phyloP scores from a whole-genome alignment of 2,888 invertebrate species.

The Archips xylosteana region DNA sequence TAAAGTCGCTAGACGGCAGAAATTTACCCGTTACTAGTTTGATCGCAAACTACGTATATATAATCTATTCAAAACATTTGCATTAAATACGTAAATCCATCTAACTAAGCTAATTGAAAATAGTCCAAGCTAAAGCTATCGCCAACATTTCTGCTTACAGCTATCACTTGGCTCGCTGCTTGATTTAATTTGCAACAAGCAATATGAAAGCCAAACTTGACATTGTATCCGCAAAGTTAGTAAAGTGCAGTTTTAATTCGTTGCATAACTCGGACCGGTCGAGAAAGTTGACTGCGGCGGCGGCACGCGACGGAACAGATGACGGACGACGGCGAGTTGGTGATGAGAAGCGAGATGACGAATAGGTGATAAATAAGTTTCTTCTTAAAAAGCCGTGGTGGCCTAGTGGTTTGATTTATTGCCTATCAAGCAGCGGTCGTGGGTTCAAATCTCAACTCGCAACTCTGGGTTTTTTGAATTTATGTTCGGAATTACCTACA shows the following conservation, averaged over 20 bases:
- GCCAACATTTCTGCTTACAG: background rate
- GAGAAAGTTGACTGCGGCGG: slow-evolving; percentile 32
- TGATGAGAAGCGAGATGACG: background rate
- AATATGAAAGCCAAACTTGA: slow-evolving; percentile 34
- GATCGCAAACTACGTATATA: too few relatives aligned
- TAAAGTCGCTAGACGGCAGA: too few relatives aligned
- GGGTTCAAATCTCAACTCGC: too few relatives aligned
- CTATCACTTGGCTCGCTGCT: background rate
- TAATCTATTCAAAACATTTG: too few relatives aligned
- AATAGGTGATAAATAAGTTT: background rate
- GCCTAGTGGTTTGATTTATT: too few relatives aligned
- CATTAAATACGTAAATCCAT: background rate
- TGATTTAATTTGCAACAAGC: slow-evolving; percentile 2
- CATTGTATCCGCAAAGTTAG: slow-evolving; percentile 34
- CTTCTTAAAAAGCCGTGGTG: background rate
- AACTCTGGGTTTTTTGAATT: background rate
- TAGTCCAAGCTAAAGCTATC: background rate
- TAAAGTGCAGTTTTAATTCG: slow-evolving; percentile 37
- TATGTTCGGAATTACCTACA: too few relatives aligned
- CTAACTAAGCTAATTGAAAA: background rate
- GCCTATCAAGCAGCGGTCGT: too few relatives aligned
- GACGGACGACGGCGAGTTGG: slow-evolving; percentile 10
- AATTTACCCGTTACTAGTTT: too few relatives aligned
- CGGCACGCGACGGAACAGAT: background rate
- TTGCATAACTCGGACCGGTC: slow-evolving; percentile 34